These are phyloP conservation scores for Manduca sexta DNA, from an alignment of 1,140 invertebrate species.

Conservation along the genomic window DNA sequence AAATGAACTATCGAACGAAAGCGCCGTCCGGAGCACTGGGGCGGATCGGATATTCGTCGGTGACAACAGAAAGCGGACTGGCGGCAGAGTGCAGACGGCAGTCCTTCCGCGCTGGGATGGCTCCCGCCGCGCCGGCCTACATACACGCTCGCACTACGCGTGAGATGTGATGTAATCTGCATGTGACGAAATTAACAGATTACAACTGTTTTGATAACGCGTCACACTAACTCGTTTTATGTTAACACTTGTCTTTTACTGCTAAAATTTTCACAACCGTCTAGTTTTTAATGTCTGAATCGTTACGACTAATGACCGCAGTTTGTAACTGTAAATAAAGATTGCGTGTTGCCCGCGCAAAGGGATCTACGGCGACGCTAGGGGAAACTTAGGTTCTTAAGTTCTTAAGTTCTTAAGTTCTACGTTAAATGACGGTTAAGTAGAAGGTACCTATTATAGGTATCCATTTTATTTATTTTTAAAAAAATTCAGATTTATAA, in stretches of 20 bases:
- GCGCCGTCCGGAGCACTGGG: constrained; percentile 36
- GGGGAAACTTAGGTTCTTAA: too few relatives aligned
- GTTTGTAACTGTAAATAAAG: constrained; percentile 7
- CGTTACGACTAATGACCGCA: not conserved
- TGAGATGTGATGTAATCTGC: constrained; percentile 57
- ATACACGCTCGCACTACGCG: constrained; percentile 17
- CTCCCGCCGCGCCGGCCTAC: constrained; percentile 64
- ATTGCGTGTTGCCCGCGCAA: constrained; percentile 1
- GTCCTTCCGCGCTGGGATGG: constrained; percentile 58
- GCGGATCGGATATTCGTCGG: constrained; percentile 49
- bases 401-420: too few relatives aligned
- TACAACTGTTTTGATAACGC: constrained; percentile 37
- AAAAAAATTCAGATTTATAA: too few relatives aligned
- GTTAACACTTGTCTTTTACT: too few relatives aligned
- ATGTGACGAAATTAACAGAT: constrained; percentile 52
- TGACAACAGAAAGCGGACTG: constrained; percentile 59
- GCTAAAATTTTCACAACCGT: too few relatives aligned
- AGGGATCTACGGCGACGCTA: not conserved
- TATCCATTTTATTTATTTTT: too few relatives aligned
- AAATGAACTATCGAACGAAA: constrained; percentile 15
- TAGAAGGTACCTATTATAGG: too few relatives aligned
- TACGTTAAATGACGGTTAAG: too few relatives aligned
- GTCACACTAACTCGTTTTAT: constrained; percentile 17
- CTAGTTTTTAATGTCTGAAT: too few relatives aligned
- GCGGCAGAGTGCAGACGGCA: constrained; percentile 21